phyloP scores from a whole-genome alignment of 2,797 vertebrate genomes.

The Enteromius argenteus region DNA sequence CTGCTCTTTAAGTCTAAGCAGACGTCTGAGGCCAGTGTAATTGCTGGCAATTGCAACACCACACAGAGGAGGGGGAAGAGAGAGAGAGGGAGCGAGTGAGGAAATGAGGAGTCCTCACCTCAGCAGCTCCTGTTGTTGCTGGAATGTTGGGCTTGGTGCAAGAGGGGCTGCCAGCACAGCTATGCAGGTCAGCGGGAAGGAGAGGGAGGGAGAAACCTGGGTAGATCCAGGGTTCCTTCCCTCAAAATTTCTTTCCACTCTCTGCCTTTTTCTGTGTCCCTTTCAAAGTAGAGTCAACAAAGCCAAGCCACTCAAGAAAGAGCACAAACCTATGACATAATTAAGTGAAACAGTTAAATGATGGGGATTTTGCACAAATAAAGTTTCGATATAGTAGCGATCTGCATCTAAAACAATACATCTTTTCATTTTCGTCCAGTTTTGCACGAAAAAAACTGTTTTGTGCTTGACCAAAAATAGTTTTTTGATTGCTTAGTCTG shows the following conservation, averaged over 20 bases:
- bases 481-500: constrained; percentile 7
- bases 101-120: constrained; percentile 54
- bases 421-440: neutral
- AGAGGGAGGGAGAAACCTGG: constrained; percentile 32
- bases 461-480: constrained; percentile 21
- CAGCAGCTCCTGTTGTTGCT: constrained; percentile 60
- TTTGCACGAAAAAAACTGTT: neutral
- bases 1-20: constrained; percentile 65
- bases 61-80: constrained; percentile 49
- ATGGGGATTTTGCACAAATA: neutral
- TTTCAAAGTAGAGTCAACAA: constrained; percentile 12
- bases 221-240: constrained; percentile 62
- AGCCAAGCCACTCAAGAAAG: neutral
- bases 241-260: constrained; percentile 62
- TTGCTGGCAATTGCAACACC: constrained; percentile 63
- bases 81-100: constrained; percentile 41
- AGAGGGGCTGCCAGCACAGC: constrained; percentile 53
- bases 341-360: neutral
- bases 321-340: neutral
- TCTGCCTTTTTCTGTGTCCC: constrained; percentile 19
- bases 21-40: constrained; percentile 70
- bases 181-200: constrained; percentile 57
- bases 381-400: neutral
- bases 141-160: constrained; percentile 65
- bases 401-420: neutral